Conservation (phyloP, 2,113 vertebrate species). For the Hyla sarda region DNA sequence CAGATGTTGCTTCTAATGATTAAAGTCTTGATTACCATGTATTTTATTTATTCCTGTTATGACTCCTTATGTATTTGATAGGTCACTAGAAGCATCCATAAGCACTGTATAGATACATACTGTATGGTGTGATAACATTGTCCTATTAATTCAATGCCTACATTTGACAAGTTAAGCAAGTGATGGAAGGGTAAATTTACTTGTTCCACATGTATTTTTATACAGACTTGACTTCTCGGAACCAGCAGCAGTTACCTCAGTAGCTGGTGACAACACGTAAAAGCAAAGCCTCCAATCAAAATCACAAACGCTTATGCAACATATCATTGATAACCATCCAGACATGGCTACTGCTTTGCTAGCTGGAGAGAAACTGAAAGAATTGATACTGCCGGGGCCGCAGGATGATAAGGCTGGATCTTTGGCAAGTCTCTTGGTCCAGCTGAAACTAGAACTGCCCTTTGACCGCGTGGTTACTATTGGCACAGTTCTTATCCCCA, state of each 20-base stretch:
- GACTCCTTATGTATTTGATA: background rate
- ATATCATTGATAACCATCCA: constrained; percentile 95
- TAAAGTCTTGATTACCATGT: background rate
- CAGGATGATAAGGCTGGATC: constrained; percentile 92
- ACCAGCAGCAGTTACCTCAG: background rate
- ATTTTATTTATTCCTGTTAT: background rate
- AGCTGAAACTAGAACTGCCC: constrained; percentile 95
- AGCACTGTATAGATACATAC: background rate
- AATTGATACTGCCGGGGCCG: constrained; percentile 93
- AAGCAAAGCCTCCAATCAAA: constrained; percentile 17
- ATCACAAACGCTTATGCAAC: constrained; percentile 86
- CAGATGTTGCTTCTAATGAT: constrained; percentile 39
- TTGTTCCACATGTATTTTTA: background rate
- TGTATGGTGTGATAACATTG: background rate
- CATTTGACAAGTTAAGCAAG: background rate
- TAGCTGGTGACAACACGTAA: constrained; percentile 16
- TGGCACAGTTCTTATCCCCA: constrained; percentile 96
- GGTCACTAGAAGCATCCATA: background rate
- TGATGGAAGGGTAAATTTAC: background rate
- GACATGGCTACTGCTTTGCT: constrained; percentile 99
- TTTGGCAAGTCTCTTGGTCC: constrained; percentile 90
- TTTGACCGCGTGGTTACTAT: constrained; percentile 97
- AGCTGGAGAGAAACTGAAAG: constrained; percentile 97
- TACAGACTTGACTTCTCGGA: constrained; percentile 19
- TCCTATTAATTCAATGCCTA: background rate